Percentiles rank a stretch among this genome's conserved stretches.
Conservation (phyloP, 2,113 vertebrate genomes). For the Crocuta crocuta region DNA sequence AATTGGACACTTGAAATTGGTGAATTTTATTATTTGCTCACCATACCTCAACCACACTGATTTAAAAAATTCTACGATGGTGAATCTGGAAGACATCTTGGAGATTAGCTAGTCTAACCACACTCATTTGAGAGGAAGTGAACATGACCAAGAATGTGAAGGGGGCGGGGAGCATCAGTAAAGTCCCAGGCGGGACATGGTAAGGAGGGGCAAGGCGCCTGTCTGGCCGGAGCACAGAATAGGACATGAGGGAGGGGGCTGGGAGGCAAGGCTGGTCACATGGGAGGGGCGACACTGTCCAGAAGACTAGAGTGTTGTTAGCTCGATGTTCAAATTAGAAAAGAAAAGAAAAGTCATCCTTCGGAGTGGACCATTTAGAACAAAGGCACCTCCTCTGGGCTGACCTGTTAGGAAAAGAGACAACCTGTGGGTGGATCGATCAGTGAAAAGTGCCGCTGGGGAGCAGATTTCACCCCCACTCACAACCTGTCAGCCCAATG, state of each 20-base stretch:
- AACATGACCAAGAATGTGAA: not conserved
- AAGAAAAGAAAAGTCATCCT: not conserved
- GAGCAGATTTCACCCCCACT: not conserved
- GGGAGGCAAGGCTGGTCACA: not conserved
- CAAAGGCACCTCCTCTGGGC: not conserved
- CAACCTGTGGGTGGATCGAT: not conserved
- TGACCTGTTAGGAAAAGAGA: not conserved
- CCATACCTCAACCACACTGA: not conserved
- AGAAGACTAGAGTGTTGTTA: no score
- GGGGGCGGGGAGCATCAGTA: not conserved
- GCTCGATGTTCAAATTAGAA: not conserved
- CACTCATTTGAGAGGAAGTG: not conserved
- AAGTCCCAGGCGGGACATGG: not conserved
- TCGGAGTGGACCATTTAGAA: not conserved
- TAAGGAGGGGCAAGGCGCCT: not conserved
- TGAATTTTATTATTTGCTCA: not conserved
- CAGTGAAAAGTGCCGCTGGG: not conserved
- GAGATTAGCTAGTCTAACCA: not conserved
- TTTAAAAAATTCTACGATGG: not conserved
- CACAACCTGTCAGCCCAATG: not conserved
- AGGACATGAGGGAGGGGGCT: fast-evolving
- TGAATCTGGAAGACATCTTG: not conserved
- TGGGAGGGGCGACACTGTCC: fast-evolving
- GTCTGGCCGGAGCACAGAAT: not conserved
- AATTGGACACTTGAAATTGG: not conserved